Evolutionary conservation across 2,113 vertebrate genomes (phyloP).

Genomic region (Pogona vitticeps): DNA sequence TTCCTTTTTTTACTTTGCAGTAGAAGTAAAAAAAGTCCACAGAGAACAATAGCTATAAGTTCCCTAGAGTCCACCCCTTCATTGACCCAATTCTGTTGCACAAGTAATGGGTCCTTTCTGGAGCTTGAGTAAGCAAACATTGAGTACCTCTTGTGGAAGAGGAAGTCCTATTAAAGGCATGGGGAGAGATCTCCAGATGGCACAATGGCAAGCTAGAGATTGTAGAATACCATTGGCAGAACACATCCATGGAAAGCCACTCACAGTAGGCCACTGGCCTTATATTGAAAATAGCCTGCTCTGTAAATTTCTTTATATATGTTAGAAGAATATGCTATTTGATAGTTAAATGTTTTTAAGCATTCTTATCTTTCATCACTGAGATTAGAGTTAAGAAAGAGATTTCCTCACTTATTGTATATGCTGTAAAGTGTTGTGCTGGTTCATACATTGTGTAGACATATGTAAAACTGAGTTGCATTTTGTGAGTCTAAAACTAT

Average conservation of each 20-base stretch:
- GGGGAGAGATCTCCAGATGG: neutral
- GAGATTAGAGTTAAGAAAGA: neutral
- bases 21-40: too few species aligned
- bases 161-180: neutral
- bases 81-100: too few species aligned
- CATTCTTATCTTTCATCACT: too few species aligned
- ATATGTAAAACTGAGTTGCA: neutral
- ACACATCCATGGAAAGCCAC: neutral
- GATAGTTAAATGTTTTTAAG: neutral
- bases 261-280: neutral
- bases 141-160: too few species aligned
- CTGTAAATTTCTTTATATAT: neutral
- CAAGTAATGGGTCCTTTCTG: too few species aligned
- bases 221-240: neutral
- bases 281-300: neutral
- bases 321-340: neutral
- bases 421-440: too few species aligned
- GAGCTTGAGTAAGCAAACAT: too few species aligned
- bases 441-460: neutral
- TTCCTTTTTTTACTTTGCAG: too few species aligned
- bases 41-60: too few species aligned
- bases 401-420: neutral
- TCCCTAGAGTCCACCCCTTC: too few species aligned
- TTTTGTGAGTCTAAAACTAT: too few species aligned
- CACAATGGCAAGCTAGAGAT: neutral